Percentiles rank a stretch among this genome's conserved stretches.
Evolutionary conservation across 2,797 vertebrate species (phyloP).

Genomic region (Etheostoma nigrum): DNA sequence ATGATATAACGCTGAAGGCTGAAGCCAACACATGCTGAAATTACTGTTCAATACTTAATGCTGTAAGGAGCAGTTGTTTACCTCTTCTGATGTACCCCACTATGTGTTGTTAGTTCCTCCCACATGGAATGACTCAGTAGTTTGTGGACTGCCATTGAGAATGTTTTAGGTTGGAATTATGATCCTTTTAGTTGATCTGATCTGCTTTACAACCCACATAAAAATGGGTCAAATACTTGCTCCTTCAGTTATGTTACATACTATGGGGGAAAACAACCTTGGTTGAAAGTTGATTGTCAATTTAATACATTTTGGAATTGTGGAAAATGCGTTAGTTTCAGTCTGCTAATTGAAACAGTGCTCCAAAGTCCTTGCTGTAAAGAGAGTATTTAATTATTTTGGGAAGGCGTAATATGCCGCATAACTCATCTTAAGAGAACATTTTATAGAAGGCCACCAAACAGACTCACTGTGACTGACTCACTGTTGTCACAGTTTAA

Average conservation of each 20-base stretch:
- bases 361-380: constrained; percentile 9
- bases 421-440: constrained; percentile 16
- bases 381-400: constrained; percentile 43
- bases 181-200: constrained; percentile 61
- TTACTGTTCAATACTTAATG: constrained; percentile 23
- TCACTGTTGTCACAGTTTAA: constrained; percentile 6
- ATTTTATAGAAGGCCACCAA: constrained; percentile 26
- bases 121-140: constrained; percentile 65
- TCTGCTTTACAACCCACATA: constrained; percentile 49
- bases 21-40: constrained; percentile 19
- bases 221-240: constrained; percentile 21
- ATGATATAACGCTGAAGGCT: constrained; percentile 46
- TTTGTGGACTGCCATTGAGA: constrained; percentile 47
- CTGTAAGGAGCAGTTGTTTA: constrained; percentile 29
- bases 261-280: constrained; percentile 17
- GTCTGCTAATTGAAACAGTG: constrained; percentile 38
- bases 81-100: constrained; percentile 46
- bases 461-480: neutral
- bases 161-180: constrained; percentile 54
- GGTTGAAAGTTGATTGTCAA: constrained; percentile 21
- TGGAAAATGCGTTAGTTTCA: constrained; percentile 41
- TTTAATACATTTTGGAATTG: constrained; percentile 33
- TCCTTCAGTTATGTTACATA: constrained; percentile 35
- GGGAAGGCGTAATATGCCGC: constrained; percentile 14
- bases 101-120: constrained; percentile 53